These are phyloP conservation scores for Pangasianodon gigas DNA, from an alignment of 2,113 vertebrate genomes.

Conservation along the genomic window DNA sequence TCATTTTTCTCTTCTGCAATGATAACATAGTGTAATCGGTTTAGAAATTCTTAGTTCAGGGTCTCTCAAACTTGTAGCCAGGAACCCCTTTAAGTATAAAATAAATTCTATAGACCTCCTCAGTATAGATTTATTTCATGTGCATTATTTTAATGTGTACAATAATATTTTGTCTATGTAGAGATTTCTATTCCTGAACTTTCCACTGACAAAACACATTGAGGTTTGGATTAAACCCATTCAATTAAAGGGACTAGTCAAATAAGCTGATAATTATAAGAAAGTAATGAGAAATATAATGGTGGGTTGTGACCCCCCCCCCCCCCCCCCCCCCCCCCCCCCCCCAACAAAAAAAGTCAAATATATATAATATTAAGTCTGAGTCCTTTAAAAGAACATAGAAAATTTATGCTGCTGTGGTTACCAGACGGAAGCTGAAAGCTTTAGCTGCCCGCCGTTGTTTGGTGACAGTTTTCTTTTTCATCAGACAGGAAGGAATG, in stretches of 20 bases:
- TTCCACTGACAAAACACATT: background rate
- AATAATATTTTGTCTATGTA: background rate
- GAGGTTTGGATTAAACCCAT: background rate
- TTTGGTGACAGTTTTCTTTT: constrained; percentile 28
- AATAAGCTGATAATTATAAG: background rate
- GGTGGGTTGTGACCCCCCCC: background rate
- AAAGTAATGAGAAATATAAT: background rate
- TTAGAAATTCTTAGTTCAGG: background rate
- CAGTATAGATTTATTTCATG: background rate
- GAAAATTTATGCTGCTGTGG: background rate
- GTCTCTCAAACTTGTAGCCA: background rate
- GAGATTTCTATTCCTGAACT: background rate
- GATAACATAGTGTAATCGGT: background rate
- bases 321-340: no score
- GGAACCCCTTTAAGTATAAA: background rate
- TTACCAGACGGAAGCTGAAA: constrained; percentile 12
- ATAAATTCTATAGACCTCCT: background rate
- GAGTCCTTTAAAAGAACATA: background rate
- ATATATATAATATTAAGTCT: background rate
- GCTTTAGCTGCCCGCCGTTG: constrained; percentile 25
- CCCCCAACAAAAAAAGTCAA: no score
- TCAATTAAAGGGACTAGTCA: background rate
- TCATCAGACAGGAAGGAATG: constrained; percentile 56
- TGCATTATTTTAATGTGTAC: background rate
- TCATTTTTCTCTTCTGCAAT: background rate